Evolutionary conservation across 2,797 vertebrate genomes (phyloP), one percentile per base, ranked within the genome.

Genomic region (Zenarchopterus dispar): DNA sequence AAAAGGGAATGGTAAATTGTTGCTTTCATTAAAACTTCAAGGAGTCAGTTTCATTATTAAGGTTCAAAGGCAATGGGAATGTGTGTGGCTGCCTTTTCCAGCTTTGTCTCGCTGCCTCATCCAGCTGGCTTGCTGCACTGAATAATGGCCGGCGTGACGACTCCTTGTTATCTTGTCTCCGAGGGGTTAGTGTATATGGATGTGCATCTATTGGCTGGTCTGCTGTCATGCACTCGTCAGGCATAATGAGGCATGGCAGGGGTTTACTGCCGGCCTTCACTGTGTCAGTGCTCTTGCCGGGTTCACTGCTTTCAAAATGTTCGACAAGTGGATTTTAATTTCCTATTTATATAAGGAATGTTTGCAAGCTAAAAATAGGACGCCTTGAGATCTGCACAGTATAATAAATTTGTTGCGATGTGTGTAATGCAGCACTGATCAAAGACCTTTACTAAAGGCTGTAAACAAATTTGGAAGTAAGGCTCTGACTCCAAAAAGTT

Each of bases 21-120:
- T 85, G 84, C 90, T 88, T 92, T 91, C 87, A 91, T 90, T 92
- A 90, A 91, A 93, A 89, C 90, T 89, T 92, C 87, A 93, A 91
- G 84, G 81, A 88, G 81, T 82, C 74, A 53, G 66, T 89, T 92
- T 89, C 77, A 88, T 92, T 89, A 88, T 84, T 75, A 72, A 56
- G 70, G 86, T 88, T 93, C 90, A 92, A 93, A 91, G 88, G 81
- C 70, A 85, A 61, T 18, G 70, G 69, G 79, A 77, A 82, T 74
- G 59, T 61, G 67, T 77, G 84, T 50, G 61, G 63, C 54, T 78
- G 54, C 31, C 49, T 56, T 62, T 26, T 43, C 22, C 17, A 16
- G 18, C 53, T 57, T 41, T 53, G 39, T 70, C 43, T 31, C 31
- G 67, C 44, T 28, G 15, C 58, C 62, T 74, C 62, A 36, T 69